These are phyloP conservation scores for Cheirogaleus major DNA, from an alignment of 2,797 vertebrate species.

Conservation along the genomic window DNA sequence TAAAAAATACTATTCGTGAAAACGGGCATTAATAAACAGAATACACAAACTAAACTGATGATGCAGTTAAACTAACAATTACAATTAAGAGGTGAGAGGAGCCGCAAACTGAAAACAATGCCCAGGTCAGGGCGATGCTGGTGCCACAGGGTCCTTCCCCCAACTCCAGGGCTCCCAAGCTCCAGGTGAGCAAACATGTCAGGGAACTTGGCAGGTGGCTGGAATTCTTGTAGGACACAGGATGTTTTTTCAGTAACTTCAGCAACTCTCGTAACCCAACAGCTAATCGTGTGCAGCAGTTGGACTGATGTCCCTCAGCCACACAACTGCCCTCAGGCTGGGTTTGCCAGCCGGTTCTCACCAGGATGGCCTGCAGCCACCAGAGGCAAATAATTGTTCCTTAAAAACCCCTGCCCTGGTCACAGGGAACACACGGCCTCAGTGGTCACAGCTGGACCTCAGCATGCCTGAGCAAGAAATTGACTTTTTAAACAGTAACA, in stretches of 20 bases:
- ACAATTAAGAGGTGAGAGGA: not conserved
- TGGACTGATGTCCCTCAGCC: not conserved
- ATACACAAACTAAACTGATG: not conserved
- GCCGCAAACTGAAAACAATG: not conserved
- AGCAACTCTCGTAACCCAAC: not conserved
- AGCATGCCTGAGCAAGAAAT: not conserved
- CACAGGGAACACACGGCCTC: rapidly evolving
- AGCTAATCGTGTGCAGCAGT: rapidly evolving
- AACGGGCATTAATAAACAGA: not conserved
- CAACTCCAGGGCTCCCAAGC: not conserved
- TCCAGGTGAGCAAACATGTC: rapidly evolving
- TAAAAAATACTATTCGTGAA: not conserved
- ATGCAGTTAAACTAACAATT: not conserved
- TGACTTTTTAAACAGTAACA: not conserved
- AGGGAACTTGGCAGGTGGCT: not conserved
- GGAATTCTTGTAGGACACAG: not conserved
- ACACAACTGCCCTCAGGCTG: rapidly evolving
- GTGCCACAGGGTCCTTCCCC: not conserved
- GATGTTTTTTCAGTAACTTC: not conserved
- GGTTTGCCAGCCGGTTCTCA: too few species aligned
- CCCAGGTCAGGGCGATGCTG: not conserved
- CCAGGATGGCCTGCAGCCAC: not conserved
- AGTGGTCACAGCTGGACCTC: not conserved
- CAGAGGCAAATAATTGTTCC: not conserved
- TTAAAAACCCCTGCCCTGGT: not conserved